Evolutionary conservation across 2,113 vertebrate genomes (phyloP).

Genomic region (Plecturocebus donacophilus): DNA sequence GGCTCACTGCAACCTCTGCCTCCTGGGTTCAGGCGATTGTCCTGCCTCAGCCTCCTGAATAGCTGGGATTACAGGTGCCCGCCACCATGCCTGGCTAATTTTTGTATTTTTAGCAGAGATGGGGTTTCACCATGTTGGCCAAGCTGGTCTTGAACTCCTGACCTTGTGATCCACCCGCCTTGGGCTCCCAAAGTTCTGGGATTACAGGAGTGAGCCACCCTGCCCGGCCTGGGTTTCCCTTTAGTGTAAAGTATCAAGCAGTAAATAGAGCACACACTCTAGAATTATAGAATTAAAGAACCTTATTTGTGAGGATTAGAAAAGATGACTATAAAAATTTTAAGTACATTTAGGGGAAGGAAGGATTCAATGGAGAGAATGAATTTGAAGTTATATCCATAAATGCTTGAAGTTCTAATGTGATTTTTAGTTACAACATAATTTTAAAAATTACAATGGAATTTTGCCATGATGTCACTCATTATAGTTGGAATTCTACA

Average conservation of each 20-base stretch:
- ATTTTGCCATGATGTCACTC: background rate
- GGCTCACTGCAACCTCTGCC: no score
- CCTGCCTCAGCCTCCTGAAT: no score
- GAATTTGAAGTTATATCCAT: slow-evolving; percentile 18
- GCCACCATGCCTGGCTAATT: no score
- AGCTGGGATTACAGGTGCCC: no score
- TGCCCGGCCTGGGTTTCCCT: no score
- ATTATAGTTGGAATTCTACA: slow-evolving; percentile 28
- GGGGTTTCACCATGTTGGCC: no score
- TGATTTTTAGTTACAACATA: slow-evolving; percentile 11
- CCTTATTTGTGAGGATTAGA: background rate
- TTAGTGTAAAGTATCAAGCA: background rate
- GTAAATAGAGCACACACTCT: background rate
- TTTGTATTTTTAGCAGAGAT: no score
- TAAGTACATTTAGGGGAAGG: background rate
- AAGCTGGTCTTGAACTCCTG: no score
- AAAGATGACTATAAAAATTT: slow-evolving; percentile 3
- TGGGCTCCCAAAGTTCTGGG: no score
- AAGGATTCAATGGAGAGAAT: background rate
- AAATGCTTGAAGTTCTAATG: slow-evolving; percentile 37
- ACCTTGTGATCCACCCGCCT: no score
- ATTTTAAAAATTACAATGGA: background rate
- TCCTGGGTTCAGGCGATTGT: no score
- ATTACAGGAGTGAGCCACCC: no score
- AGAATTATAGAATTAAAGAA: slow-evolving; percentile 1